These are phyloP conservation scores for Zaprionus africanus DNA, from an alignment of 1,140 invertebrate genomes.

Conservation along the genomic window DNA sequence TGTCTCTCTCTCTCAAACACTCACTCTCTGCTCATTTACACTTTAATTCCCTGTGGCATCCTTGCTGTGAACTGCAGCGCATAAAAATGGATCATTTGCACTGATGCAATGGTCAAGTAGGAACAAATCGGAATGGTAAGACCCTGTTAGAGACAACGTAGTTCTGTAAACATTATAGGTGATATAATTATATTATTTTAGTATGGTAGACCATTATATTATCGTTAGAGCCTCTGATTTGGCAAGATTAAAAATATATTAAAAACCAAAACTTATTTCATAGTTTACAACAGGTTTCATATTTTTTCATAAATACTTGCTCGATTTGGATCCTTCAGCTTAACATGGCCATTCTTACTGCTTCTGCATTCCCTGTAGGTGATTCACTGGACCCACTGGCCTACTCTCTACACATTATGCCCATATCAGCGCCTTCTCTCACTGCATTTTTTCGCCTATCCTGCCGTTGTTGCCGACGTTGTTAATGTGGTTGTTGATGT, in stretches of 20 bases:
- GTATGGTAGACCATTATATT: no score
- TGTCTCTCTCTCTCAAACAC: background rate
- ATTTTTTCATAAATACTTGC: no score
- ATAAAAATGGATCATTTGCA: constrained; percentile 4
- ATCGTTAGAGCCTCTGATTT: no score
- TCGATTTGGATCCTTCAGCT: no score
- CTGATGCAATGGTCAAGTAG: background rate
- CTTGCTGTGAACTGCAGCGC: constrained; percentile 15
- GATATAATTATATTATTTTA: no score
- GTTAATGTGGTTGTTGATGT: constrained; percentile 52
- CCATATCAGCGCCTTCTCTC: constrained; percentile 9
- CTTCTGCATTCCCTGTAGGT: background rate
- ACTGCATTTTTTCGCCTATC: background rate
- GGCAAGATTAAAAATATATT: no score
- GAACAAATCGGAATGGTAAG: background rate
- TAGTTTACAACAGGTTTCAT: no score
- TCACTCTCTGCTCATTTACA: constrained; percentile 33
- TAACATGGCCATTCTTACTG: background rate
- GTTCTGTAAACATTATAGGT: no score
- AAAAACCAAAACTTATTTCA: no score
- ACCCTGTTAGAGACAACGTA: no score
- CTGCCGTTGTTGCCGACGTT: constrained; percentile 32
- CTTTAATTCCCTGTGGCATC: constrained; percentile 37
- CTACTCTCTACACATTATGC: constrained; percentile 1
- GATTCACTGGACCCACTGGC: constrained; percentile 1